Evolutionary conservation across 2,888 invertebrate genomes (phyloP).

Genomic region (Mycogona germanica): DNA sequence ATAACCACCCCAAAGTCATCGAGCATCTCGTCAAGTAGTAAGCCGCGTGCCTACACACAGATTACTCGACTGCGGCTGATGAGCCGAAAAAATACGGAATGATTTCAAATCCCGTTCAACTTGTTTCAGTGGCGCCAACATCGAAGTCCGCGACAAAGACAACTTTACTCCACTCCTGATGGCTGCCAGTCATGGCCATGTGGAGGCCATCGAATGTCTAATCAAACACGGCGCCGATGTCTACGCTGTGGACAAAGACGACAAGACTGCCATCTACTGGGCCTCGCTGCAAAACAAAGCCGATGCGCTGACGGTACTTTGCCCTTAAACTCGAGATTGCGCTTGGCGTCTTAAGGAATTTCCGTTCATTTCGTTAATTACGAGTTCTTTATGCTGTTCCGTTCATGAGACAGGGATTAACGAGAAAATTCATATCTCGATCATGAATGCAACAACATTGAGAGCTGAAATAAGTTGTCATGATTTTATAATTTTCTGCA

Average conservation of each 20-base stretch:
- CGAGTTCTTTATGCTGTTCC: no score
- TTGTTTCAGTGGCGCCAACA: constrained; percentile 30
- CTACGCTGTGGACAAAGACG: constrained; percentile 35
- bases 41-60: constrained; percentile 13
- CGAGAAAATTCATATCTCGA: no score
- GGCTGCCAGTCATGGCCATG: constrained; percentile 35
- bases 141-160: constrained; percentile 34
- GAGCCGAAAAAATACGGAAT: no score
- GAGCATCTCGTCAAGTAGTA: constrained; percentile 32
- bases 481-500: neutral
- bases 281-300: constrained; percentile 36
- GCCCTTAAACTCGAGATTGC: no score
- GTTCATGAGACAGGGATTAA: no score
- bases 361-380: no score
- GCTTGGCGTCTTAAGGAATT: no score
- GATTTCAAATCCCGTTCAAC: neutral
- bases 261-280: constrained; percentile 36
- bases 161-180: constrained; percentile 37
- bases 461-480: neutral
- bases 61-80: neutral
- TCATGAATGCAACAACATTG: neutral
- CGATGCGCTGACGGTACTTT: constrained; percentile 31
- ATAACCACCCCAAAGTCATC: constrained; percentile 33
- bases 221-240: constrained; percentile 33
- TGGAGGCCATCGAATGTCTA: constrained; percentile 31